These are phyloP conservation scores for Sandelia bainsii DNA, from an alignment of 2,797 vertebrate genomes.

Conservation along the genomic window DNA sequence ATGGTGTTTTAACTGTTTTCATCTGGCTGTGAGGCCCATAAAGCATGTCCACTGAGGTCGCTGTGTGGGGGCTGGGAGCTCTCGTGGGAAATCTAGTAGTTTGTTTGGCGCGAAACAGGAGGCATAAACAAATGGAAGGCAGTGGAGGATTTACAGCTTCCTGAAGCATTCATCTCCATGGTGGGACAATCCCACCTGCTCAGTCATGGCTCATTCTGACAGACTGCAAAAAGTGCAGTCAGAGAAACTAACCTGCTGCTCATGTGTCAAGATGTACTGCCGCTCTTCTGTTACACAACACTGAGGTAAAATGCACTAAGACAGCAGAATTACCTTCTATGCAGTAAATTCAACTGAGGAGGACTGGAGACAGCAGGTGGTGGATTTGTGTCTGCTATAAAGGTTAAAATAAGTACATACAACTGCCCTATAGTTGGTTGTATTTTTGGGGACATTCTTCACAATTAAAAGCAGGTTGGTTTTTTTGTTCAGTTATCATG, in stretches of 20 bases:
- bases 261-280: conserved; percentile 34
- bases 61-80: conserved; percentile 47
- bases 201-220: conserved; percentile 75
- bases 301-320: conserved; percentile 58
- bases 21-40: conserved; percentile 66
- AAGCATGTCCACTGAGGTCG: conserved; percentile 69
- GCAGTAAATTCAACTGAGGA: conserved; percentile 40
- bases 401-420: conserved; percentile 45
- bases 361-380: conserved; percentile 37
- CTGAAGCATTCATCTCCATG: conserved; percentile 75
- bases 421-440: conserved; percentile 15
- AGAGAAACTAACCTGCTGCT: conserved; percentile 60
- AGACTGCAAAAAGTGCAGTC: conserved; percentile 58
- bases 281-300: conserved; percentile 42
- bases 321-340: conserved; percentile 46
- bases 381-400: conserved; percentile 48
- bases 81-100: conserved; percentile 85
- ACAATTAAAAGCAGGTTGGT: conserved; percentile 1
- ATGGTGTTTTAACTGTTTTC: conserved; percentile 77
- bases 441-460: conserved; percentile 21
- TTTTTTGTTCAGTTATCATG: conserved; percentile 6
- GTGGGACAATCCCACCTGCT: conserved; percentile 78
- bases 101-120: conserved; percentile 84
- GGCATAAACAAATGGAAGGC: conserved; percentile 79
- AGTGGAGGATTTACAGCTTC: conserved; percentile 78